These are phyloP conservation scores for Amiota mariae DNA, from an alignment of 2,888 invertebrate species.

Conservation along the genomic window DNA sequence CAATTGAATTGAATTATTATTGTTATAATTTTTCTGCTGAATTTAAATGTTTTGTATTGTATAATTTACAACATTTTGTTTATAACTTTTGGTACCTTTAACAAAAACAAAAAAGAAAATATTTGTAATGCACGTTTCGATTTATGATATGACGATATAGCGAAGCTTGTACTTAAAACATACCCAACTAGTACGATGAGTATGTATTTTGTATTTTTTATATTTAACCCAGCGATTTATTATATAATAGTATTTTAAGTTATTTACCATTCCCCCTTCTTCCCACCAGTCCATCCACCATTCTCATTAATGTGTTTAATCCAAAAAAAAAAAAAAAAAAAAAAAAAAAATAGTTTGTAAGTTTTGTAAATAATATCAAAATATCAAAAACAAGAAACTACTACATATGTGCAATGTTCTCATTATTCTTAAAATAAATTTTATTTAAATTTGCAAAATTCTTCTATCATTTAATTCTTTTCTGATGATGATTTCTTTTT, in stretches of 20 bases:
- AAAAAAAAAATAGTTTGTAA: slow-evolving; percentile 5
- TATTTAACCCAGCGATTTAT: slow-evolving; percentile 1
- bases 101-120: neutral
- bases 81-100: neutral
- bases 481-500: too few relatives aligned
- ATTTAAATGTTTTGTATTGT: neutral
- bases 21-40: too few relatives aligned
- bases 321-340: too few relatives aligned
- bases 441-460: too few relatives aligned
- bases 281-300: neutral
- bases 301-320: neutral
- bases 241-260: neutral
- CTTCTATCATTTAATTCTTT: too few relatives aligned
- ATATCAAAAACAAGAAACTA: too few relatives aligned
- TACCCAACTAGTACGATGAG: too few relatives aligned
- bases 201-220: neutral
- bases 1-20: slow-evolving; percentile 53
- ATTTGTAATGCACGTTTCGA: neutral
- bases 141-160: neutral
- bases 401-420: slow-evolving; percentile 12
- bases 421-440: slow-evolving; percentile 12
- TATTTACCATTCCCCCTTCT: slow-evolving; percentile 5
- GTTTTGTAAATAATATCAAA: slow-evolving; percentile 19
- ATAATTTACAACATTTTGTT: neutral
- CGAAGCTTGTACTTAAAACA: neutral